Conservation (phyloP, 2,888 invertebrate species). For the Petrolisthes cinctipes region DNA sequence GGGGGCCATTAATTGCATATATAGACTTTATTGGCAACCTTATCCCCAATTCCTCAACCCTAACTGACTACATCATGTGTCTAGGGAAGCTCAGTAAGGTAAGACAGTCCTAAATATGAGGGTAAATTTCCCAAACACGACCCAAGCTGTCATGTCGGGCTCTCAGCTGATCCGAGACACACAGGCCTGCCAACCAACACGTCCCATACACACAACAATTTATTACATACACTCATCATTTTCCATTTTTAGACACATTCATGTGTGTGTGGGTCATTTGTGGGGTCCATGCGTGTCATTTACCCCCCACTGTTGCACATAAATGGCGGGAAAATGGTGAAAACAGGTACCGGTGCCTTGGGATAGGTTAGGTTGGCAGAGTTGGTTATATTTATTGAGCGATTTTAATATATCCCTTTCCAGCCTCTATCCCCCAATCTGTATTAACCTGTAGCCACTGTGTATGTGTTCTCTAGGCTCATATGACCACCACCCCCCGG, state of each 20-base stretch:
- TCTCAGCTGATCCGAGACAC: conserved; percentile 4
- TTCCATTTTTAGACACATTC: too few relatives aligned
- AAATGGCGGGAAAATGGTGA: background rate
- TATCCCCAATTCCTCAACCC: too few relatives aligned
- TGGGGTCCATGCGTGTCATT: too few relatives aligned
- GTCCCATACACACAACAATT: background rate
- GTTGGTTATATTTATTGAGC: conserved; percentile 11
- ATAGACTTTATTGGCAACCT: too few relatives aligned
- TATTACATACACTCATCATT: too few relatives aligned
- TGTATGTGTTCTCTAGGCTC: background rate
- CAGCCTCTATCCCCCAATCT: background rate
- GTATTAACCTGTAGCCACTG: too few relatives aligned
- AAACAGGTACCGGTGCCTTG: conserved; percentile 20
- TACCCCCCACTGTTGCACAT: too few relatives aligned
- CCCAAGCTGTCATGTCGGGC: conserved; percentile 12
- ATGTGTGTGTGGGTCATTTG: too few relatives aligned
- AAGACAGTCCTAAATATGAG: background rate
- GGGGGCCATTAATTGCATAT: too few relatives aligned
- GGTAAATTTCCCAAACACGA: conserved; percentile 1
- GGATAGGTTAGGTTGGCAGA: conserved; percentile 32
- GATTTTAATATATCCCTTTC: background rate
- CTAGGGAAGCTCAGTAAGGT: too few relatives aligned
- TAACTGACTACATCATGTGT: too few relatives aligned
- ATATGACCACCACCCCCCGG: background rate
- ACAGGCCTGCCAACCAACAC: conserved; percentile 1